phyloP scores from a whole-genome alignment of 2,888 invertebrate genomes.

The Kuschelorhynchus macadamiae region DNA sequence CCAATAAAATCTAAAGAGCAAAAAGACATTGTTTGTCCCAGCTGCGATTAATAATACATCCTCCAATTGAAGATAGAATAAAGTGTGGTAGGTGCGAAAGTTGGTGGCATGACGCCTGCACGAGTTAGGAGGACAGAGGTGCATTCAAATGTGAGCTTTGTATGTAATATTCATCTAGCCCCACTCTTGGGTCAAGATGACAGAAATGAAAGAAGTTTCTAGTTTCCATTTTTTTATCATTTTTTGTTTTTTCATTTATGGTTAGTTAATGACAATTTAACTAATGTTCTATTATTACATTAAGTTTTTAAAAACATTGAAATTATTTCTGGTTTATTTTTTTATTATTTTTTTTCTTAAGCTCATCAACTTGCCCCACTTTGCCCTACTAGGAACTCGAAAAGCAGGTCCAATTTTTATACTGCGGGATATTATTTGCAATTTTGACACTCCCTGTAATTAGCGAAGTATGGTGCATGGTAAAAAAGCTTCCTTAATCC shows the following conservation, averaged over 20 bases:
- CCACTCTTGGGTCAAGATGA: neutral
- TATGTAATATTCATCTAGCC: neutral
- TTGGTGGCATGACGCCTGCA: neutral
- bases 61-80: neutral
- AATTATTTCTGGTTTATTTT: neutral
- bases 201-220: neutral
- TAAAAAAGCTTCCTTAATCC: too few species aligned
- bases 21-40: neutral
- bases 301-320: neutral
- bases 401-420: too few species aligned
- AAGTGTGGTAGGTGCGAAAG: neutral
- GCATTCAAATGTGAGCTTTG: neutral
- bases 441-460: too few species aligned
- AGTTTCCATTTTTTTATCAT: neutral
- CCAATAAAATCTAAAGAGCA: neutral
- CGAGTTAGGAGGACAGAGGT: neutral
- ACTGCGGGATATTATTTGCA: too few species aligned
- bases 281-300: neutral
- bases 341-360: neutral
- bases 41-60: neutral
- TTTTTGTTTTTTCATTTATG: too few species aligned
- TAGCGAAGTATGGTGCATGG: too few species aligned
- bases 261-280: too few species aligned
- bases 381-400: too few species aligned
- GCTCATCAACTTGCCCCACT: conserved; percentile 2